Evolutionary conservation across 2,797 vertebrate species (phyloP).

Genomic region (Uromys caudimaculatus): DNA sequence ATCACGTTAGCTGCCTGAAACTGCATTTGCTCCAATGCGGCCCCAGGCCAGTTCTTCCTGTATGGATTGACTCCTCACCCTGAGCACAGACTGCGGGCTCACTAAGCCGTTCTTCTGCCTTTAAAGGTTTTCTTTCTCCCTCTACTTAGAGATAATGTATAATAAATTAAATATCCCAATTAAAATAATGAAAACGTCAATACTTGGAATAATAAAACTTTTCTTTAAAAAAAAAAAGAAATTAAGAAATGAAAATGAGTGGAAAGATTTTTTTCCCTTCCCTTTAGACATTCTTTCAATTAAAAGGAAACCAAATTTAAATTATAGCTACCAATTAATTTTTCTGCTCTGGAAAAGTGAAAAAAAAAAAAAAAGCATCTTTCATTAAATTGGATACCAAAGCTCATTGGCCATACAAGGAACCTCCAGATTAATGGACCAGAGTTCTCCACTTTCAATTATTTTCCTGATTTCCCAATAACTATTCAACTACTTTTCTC

Average conservation of each 20-base stretch:
- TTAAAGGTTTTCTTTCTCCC: neutral
- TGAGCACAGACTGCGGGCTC: neutral
- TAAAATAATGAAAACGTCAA: conserved; percentile 77
- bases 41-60: neutral
- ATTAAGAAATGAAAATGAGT: conserved; percentile 73
- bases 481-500: neutral
- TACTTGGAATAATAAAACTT: conserved; percentile 77
- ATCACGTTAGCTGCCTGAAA: neutral
- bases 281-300: conserved; percentile 81
- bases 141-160: neutral
- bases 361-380: conserved; percentile 76
- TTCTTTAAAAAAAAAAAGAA: conserved; percentile 28
- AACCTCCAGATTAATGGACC: conserved; percentile 75
- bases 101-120: neutral
- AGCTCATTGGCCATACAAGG: conserved; percentile 73
- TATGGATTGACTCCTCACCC: neutral
- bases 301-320: conserved; percentile 80
- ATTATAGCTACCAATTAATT: conserved; percentile 83
- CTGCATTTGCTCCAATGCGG: neutral
- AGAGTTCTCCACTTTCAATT: conserved; percentile 74
- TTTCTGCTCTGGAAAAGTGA: conserved; percentile 78
- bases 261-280: conserved; percentile 58
- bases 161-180: conserved; percentile 61
- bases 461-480: conserved; percentile 72
- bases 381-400: conserved; percentile 81